Conservation (phyloP, 2,797 vertebrate genomes). For the Zenarchopterus dispar region DNA sequence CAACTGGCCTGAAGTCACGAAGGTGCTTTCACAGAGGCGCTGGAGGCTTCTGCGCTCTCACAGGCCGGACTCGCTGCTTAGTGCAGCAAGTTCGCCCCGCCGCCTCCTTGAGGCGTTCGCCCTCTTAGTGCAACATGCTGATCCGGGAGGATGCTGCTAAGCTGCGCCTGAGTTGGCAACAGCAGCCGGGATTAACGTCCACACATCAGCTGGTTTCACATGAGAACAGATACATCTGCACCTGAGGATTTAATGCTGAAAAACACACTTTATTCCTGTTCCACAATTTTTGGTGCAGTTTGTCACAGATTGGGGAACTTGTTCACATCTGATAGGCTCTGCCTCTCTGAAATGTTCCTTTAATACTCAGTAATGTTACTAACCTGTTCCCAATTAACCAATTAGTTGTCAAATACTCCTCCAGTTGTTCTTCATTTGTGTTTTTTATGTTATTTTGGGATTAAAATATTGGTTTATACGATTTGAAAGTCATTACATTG, state of each 20-base stretch:
- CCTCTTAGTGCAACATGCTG: constrained; percentile 44
- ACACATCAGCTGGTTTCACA: constrained; percentile 9
- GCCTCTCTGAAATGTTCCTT: no score
- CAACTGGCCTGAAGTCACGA: constrained; percentile 16
- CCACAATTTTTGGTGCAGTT: no score
- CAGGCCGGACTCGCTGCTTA: constrained; percentile 15
- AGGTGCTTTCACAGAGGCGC: constrained; percentile 31
- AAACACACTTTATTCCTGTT: no score
- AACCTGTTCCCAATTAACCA: no score
- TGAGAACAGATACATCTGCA: background rate
- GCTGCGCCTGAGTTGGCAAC: constrained; percentile 33
- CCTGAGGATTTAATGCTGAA: background rate
- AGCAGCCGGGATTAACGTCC: constrained; percentile 54
- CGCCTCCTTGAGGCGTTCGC: constrained; percentile 21
- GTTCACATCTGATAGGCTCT: no score
- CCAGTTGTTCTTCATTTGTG: no score
- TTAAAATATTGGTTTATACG: no score
- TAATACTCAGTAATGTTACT: no score
- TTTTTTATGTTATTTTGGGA: no score
- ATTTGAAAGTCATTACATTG: no score
- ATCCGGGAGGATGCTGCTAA: constrained; percentile 60
- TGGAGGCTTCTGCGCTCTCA: constrained; percentile 11
- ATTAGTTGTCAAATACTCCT: no score
- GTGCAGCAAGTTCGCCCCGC: constrained; percentile 7
- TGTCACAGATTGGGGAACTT: no score